Evolutionary conservation across 2,797 vertebrate species (phyloP).

Genomic region (Kryptolebias ocellatus): DNA sequence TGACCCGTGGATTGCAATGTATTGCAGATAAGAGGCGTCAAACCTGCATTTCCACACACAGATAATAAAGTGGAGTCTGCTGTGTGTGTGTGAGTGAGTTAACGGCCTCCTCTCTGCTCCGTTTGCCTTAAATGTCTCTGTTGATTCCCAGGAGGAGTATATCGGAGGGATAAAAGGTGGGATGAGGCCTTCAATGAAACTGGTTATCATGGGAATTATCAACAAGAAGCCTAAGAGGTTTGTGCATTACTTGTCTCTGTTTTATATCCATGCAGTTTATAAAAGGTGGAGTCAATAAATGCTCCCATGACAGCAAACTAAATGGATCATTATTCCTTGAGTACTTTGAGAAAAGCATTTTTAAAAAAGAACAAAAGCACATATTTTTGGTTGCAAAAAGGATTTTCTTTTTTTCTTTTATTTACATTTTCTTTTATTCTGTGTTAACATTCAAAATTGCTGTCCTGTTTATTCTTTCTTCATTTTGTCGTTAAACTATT

Average conservation of each 20-base stretch:
- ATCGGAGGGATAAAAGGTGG: constrained; percentile 91
- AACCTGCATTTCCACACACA: background rate
- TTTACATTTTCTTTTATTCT: too few species aligned
- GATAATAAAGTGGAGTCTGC: background rate
- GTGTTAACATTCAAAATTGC: too few species aligned
- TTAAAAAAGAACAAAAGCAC: too few species aligned
- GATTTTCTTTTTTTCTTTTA: too few species aligned
- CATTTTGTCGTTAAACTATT: too few species aligned
- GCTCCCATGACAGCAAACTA: too few species aligned
- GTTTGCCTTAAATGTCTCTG: constrained; percentile 27
- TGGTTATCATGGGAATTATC: constrained; percentile 89
- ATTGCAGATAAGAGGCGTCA: constrained; percentile 2
- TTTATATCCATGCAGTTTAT: background rate
- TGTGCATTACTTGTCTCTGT: constrained; percentile 34
- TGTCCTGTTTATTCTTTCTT: too few species aligned
- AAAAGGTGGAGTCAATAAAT: too few species aligned
- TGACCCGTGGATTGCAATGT: constrained; percentile 23
- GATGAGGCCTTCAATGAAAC: constrained; percentile 90
- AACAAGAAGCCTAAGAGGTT: constrained; percentile 88
- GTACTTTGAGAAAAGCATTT: too few species aligned
- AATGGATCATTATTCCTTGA: too few species aligned
- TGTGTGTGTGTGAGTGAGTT: background rate
- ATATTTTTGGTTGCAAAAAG: too few species aligned
- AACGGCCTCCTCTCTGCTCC: constrained; percentile 26
- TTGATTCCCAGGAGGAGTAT: constrained; percentile 85